Evolutionary conservation across 2,113 vertebrate genomes (phyloP), one percentile per base, ranked within the genome.

Genomic region (Myodes glareolus): DNA sequence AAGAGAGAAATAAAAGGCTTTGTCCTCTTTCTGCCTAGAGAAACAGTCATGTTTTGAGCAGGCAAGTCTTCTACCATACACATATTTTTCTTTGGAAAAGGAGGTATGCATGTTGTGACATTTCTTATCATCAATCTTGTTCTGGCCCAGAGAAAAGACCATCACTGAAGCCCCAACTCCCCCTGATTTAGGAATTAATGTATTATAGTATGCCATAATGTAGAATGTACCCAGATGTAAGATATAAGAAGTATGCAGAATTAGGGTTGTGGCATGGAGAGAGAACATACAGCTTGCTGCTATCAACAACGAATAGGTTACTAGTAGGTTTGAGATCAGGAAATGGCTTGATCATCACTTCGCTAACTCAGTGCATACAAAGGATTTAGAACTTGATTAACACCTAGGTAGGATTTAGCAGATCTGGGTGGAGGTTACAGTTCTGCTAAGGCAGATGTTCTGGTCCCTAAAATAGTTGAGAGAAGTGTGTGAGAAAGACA

Each of bases 281-380:
- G 42, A 50, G 31, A 23, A 5, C 2, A 4, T 1, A 11, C 19
- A 19, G 4, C 1, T 50, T 67, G 50, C 11, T 70, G 47, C 42
- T 33, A 21, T 76, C 33, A 45, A 61, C 29, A 47, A 23, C 1
- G 25, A 5, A 33, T 8, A 36, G 13, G 9, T 29, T 13, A 29
- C 14, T 58, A n/a, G n/a, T 81, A 12, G 29, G 14, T 65, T 21
- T 70, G 1, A 31, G 2, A n/a, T 45, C 7, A 68, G 19, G 7
- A 36, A 2, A 68, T 42, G 2, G 3, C 5, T 27, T 3, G 8
- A 11, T 1, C 0, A 31, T 3, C 11, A 11, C 1, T 16, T 92
- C 42, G 72, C 17, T 76, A 58, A 81, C 0, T 13, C 2, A 16
- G 1, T 80, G 33, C 29, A 55, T 23, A 21, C 16, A 72, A 47